A percentile compares a stretch with the other conserved stretches of the same genome.
Conservation (phyloP, 2,113 vertebrate species). For the Saccopteryx bilineata region DNA sequence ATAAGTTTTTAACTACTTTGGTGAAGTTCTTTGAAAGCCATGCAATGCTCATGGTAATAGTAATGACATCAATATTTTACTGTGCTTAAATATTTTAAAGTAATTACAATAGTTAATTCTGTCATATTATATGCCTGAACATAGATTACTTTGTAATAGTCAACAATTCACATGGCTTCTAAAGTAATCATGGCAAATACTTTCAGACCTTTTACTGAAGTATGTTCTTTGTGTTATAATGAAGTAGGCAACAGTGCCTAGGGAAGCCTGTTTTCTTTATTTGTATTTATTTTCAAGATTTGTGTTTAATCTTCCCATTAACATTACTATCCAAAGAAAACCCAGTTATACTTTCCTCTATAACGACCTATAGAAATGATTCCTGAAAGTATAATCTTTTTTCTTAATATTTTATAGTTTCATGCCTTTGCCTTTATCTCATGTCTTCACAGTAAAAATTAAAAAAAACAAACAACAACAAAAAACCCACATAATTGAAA, state of each 20-base stretch:
- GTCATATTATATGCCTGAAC: background rate
- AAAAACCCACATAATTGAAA: background rate
- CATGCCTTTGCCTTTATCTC: background rate
- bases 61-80: background rate
- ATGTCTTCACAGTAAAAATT: background rate
- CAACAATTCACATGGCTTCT: background rate
- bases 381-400: too few relatives aligned
- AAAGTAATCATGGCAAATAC: background rate
- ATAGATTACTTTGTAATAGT: background rate
- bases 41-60: background rate
- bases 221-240: background rate
- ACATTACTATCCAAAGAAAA: background rate
- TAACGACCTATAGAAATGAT: too few relatives aligned
- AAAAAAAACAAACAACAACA: background rate
- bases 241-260: background rate
- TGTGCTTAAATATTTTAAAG: background rate
- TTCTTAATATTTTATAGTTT: background rate
- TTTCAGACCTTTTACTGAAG: background rate
- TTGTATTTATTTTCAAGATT: background rate
- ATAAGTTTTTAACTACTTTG: background rate
- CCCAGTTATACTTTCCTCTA: background rate
- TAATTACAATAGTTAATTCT: background rate
- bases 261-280: background rate
- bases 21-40: background rate
- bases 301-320: slow-evolving; percentile 1